These are phyloP conservation scores for Anthonomus grandis DNA, from an alignment of 1,140 invertebrate species.

Conservation along the genomic window DNA sequence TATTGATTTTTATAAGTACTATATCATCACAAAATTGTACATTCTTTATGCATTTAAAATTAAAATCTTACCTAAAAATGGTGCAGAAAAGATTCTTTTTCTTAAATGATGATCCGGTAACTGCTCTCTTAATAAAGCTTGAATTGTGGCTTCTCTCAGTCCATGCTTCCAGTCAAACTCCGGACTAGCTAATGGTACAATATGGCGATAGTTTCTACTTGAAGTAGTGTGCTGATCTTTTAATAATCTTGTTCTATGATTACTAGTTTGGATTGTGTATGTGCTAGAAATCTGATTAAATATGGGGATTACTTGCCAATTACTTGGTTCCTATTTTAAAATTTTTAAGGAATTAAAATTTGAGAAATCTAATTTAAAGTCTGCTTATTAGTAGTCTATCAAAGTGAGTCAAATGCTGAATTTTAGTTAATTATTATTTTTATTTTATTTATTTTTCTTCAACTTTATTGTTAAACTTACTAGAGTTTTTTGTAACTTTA, in stretches of 20 bases:
- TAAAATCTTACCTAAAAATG: conserved; percentile 49
- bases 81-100: conserved; percentile 53
- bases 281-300: background rate
- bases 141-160: conserved; percentile 43
- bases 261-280: conserved; percentile 4
- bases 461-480: no score
- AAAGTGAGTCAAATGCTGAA: no score
- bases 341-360: no score
- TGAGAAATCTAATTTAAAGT: no score
- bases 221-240: background rate
- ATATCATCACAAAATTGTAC: no score
- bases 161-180: conserved; percentile 47
- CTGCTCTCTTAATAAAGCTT: conserved; percentile 50
- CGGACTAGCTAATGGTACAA: background rate
- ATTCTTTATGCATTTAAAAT: background rate
- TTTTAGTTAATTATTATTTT: no score
- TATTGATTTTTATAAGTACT: no score
- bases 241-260: conserved; percentile 6
- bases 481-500: no score
- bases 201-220: background rate
- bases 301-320: no score
- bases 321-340: no score
- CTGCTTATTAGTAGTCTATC: no score
- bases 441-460: no score
- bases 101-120: conserved; percentile 52